These are phyloP conservation scores for Lampris incognitus DNA, from an alignment of 2,113 vertebrate species.

Conservation along the genomic window DNA sequence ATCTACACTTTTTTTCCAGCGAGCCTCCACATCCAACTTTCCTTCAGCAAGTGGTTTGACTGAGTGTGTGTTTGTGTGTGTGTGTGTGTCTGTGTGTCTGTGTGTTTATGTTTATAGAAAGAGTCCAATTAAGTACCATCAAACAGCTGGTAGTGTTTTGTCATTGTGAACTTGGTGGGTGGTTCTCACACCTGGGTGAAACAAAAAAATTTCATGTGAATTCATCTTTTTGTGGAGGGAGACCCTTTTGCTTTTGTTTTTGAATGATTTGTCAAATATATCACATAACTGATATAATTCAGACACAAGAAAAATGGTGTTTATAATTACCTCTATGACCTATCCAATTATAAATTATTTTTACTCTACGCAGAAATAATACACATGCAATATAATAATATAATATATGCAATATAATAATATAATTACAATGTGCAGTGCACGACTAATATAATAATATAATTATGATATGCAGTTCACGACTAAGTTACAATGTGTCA, in stretches of 20 bases:
- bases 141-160: constrained; percentile 48
- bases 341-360: too few relatives aligned
- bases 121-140: constrained; percentile 30
- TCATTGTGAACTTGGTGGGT: constrained; percentile 32
- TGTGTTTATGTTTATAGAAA: constrained; percentile 26
- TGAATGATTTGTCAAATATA: not conserved
- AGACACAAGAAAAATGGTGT: not conserved
- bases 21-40: constrained; percentile 65
- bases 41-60: constrained; percentile 67
- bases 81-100: constrained; percentile 36
- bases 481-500: too few relatives aligned
- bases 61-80: constrained; percentile 44
- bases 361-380: too few relatives aligned
- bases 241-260: constrained; percentile 12
- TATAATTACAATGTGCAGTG: too few relatives aligned
- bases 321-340: too few relatives aligned
- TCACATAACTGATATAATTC: constrained; percentile 1
- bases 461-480: too few relatives aligned
- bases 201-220: constrained; percentile 11
- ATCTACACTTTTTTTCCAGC: constrained; percentile 63
- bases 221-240: not conserved
- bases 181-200: not conserved
- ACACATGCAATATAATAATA: too few relatives aligned
- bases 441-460: too few relatives aligned
- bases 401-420: too few relatives aligned